A percentile compares a stretch with the other conserved stretches of the same genome.
Conservation (phyloP, 2,888 invertebrate genomes). For the Meteorus colon region DNA sequence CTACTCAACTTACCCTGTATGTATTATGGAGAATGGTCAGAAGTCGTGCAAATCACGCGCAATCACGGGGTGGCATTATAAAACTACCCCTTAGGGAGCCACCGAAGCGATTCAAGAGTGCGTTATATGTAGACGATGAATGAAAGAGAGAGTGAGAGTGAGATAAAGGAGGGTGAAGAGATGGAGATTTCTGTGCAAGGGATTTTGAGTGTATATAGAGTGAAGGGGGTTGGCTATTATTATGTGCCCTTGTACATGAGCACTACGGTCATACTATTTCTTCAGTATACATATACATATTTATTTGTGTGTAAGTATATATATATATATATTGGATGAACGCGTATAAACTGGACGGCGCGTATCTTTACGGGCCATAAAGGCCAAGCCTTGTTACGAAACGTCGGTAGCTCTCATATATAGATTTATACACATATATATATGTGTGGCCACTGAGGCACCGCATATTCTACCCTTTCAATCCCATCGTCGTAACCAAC, state of each 20-base stretch:
- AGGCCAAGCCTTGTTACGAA: conserved; percentile 71
- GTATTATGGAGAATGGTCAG: conserved; percentile 23
- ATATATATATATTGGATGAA: conserved; percentile 4
- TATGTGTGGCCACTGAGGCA: conserved; percentile 70
- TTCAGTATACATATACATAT: not conserved
- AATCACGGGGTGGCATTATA: conserved; percentile 58
- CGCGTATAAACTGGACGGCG: conserved; percentile 66
- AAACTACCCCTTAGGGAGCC: conserved; percentile 38
- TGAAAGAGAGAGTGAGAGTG: conserved; percentile 1
- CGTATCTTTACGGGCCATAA: conserved; percentile 73
- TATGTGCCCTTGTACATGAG: not conserved
- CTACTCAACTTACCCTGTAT: not conserved
- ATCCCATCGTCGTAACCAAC: conserved; percentile 22
- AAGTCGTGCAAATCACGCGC: conserved; percentile 63
- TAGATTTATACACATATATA: not conserved
- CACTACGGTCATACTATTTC: not conserved
- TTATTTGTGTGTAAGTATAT: not conserved
- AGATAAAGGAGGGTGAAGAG: conserved; percentile 20
- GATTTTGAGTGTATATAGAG: conserved; percentile 4
- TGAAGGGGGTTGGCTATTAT: conserved; percentile 15
- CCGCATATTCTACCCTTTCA: conserved; percentile 59
- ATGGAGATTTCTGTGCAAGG: conserved; percentile 16
- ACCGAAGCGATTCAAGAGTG: conserved; percentile 32
- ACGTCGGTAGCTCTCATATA: conserved; percentile 61
- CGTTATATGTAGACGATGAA: not conserved